phyloP scores from a whole-genome alignment of 2,888 invertebrate genomes.

The Seira sanloemensis region DNA sequence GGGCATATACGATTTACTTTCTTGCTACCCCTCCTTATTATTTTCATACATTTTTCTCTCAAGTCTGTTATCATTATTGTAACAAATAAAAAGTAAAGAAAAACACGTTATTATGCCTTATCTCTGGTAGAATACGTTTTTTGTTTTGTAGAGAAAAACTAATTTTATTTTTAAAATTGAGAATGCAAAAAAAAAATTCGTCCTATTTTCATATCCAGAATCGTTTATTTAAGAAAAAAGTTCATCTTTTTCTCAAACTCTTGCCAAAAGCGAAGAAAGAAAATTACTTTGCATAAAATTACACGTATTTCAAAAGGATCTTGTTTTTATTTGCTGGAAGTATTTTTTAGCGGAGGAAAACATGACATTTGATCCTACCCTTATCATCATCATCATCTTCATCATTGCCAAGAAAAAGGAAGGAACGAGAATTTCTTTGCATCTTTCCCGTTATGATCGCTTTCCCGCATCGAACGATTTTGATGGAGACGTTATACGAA shows the following conservation, averaged over 20 bases:
- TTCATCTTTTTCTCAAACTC: no score
- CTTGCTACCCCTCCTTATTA: no score
- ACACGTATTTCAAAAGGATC: background rate
- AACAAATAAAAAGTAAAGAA: background rate
- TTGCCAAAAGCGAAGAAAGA: slow-evolving; percentile 1
- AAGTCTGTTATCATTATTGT: background rate
- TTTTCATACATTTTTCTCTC: background rate
- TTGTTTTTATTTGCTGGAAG: background rate
- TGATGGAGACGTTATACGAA: background rate
- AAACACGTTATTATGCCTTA: background rate
- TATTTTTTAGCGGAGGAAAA: slow-evolving; percentile 13
- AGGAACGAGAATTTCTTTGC: background rate
- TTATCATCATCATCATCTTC: slow-evolving; percentile 16
- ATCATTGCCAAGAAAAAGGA: slow-evolving; percentile 7
- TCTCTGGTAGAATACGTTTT: background rate
- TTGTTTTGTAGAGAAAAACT: no score
- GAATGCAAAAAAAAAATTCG: background rate
- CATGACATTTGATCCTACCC: slow-evolving; percentile 9
- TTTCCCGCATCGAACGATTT: background rate
- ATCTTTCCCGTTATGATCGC: background rate
- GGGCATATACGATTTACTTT: background rate
- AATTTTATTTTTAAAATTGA: no score
- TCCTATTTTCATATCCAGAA: slow-evolving; percentile 13
- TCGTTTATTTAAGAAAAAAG: background rate
- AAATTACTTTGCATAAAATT: slow-evolving; percentile 9